A percentile compares a stretch with the other conserved stretches of the same genome.
Conservation (phyloP, 2,797 vertebrate species). For the Trematomus bernacchii region DNA sequence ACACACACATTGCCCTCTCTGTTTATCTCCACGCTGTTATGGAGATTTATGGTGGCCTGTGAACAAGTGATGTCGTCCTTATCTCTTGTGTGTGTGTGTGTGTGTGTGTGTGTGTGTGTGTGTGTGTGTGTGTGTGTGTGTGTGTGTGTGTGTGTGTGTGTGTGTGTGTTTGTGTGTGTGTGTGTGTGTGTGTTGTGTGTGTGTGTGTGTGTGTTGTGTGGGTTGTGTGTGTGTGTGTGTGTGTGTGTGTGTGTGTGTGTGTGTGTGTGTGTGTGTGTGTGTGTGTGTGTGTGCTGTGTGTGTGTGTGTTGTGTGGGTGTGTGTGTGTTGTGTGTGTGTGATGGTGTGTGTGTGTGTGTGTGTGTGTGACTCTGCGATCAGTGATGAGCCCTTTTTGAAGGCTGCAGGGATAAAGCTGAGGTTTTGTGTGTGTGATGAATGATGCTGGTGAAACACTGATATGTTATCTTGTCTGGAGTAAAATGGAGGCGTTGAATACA, state of each 20-base stretch:
- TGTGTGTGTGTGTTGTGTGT: conserved; percentile 48
- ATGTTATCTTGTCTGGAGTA: conserved; percentile 21
- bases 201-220: conserved; percentile 47
- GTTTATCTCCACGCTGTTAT: conserved; percentile 31
- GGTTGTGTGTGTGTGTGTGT: conserved; percentile 55
- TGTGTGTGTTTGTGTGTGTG: conserved; percentile 50
- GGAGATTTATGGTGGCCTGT: conserved; percentile 47
- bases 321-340: too few relatives aligned
- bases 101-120: conserved; percentile 49
- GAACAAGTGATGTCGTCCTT: conserved; percentile 58
- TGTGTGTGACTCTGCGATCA: too few relatives aligned
- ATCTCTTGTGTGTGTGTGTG: conserved; percentile 48
- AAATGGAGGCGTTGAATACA: neutral
- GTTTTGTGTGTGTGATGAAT: conserved; percentile 56
- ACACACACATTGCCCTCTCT: neutral
- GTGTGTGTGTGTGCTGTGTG: conserved; percentile 46
- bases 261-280: conserved; percentile 54
- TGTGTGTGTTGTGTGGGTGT: conserved; percentile 50
- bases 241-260: conserved; percentile 46
- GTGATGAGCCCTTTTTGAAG: too few relatives aligned
- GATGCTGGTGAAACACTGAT: conserved; percentile 62
- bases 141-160: conserved; percentile 51
- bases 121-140: conserved; percentile 37
- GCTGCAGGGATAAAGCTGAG: too few relatives aligned
- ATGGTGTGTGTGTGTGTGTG: too few relatives aligned